A percentile compares a stretch with the other conserved stretches of the same genome.
Evolutionary conservation across 1,140 invertebrate genomes (phyloP).

Genomic region (Teleopsis dalmanni): DNA sequence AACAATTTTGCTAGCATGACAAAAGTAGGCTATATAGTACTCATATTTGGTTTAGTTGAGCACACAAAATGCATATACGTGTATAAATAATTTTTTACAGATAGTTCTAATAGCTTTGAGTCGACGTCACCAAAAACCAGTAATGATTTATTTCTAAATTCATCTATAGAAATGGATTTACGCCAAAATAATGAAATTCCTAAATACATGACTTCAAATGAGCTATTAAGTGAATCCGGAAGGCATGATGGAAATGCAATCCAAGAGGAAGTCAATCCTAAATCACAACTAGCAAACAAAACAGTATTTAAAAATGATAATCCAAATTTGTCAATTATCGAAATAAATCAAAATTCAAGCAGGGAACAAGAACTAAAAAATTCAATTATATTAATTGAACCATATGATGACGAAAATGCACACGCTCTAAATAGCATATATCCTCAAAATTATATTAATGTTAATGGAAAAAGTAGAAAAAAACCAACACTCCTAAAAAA

Average conservation of each 20-base stretch:
- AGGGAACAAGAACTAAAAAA: conserved; percentile 34
- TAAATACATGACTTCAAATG: conserved; percentile 27
- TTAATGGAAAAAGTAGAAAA: conserved; percentile 29
- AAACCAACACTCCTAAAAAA: conserved; percentile 32
- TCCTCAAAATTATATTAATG: too few species aligned
- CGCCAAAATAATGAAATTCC: too few species aligned
- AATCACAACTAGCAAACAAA: conserved; percentile 42
- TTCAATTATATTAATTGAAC: conserved; percentile 32
- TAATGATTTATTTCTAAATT: too few species aligned
- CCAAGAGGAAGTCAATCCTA: conserved; percentile 41
- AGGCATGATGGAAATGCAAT: conserved; percentile 39
- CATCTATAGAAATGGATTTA: too few species aligned
- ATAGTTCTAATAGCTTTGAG: too few species aligned
- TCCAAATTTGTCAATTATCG: conserved; percentile 44
- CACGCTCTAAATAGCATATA: too few species aligned
- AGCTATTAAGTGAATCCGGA: conserved; percentile 31
- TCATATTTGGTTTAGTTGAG: too few species aligned
- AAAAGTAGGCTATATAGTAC: too few species aligned
- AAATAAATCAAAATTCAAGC: conserved; percentile 41
- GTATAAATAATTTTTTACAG: too few species aligned
- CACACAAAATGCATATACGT: too few species aligned
- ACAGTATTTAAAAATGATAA: conserved; percentile 43
- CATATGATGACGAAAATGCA: conserved; percentile 19
- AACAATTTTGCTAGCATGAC: too few species aligned
- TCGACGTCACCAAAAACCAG: too few species aligned